Evolutionary conservation across 2,888 invertebrate species (phyloP).

Genomic region (Heliconius aoede): DNA sequence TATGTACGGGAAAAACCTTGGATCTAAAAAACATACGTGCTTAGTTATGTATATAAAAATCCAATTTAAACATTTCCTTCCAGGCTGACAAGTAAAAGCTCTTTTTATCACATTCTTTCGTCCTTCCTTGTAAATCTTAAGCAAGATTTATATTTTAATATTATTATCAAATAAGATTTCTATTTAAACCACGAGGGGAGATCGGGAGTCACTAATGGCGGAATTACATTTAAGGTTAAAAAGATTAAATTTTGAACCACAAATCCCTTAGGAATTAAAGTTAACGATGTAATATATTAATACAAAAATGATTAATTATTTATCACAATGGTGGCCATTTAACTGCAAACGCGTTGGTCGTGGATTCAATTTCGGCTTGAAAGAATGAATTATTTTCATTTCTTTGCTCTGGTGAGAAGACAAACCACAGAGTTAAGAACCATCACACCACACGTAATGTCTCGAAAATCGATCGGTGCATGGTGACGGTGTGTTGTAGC

Average conservation of each 20-base stretch:
- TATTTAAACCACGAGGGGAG: slow-evolving; percentile 22
- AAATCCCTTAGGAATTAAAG: slow-evolving; percentile 10
- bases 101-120: slow-evolving; percentile 28
- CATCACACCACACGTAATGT: too few relatives aligned
- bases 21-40: slow-evolving; percentile 45
- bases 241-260: slow-evolving; percentile 22
- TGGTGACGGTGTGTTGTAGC: too few relatives aligned
- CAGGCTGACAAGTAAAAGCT: slow-evolving; percentile 47
- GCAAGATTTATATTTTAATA: slow-evolving; percentile 27
- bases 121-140: slow-evolving; percentile 12
- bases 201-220: slow-evolving; percentile 16
- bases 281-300: slow-evolving; percentile 1
- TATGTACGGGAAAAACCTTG: background rate
- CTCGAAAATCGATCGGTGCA: too few relatives aligned
- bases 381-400: too few relatives aligned
- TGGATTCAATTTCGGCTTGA: too few relatives aligned
- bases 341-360: too few relatives aligned
- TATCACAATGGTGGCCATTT: too few relatives aligned
- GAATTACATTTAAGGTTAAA: slow-evolving; percentile 18
- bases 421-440: too few relatives aligned
- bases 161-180: slow-evolving; percentile 27
- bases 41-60: slow-evolving; percentile 63
- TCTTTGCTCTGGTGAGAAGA: too few relatives aligned
- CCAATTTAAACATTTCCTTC: slow-evolving; percentile 51
- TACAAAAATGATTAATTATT: slow-evolving; percentile 2